Base-by-base conservation (phyloP, 2,888 invertebrate genomes). In the Ernsta delagoae region DNA sequence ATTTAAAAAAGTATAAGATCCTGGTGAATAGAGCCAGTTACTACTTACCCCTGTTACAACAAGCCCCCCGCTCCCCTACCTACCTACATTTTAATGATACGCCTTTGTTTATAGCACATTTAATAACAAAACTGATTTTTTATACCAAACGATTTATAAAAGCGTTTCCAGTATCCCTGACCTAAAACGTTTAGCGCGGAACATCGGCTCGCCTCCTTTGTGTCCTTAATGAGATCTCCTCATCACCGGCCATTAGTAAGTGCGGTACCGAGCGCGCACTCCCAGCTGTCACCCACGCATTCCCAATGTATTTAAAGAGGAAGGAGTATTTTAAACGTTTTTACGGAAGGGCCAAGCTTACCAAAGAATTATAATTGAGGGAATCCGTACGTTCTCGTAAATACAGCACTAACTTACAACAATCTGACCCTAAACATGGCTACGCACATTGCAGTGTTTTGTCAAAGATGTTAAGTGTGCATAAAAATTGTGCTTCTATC, bases 171-270 rank as follows among this genome's bases (percentile, higher is more conserved):
- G 59, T 34, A 34, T 11, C 41, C 41, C 34, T 59, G 60, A 54
- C 66, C 66, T 60, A 66, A 66, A 60, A 56, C 43, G 54, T 43
- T 67, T 67, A 61, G n/a, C 56, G 24, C 61, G 24, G 34, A 67
- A 67, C 67, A 67, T 45, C 45, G 67, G 61, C 60, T 41, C 50
- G 45, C 5, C 59, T 31, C 54, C 59, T 66, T 66, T 60, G 60
- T 66, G 59, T 31, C n/a, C 50, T 60, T 67, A 67, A 67, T 67
- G 67, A 67, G 67, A 62, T 57, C 68, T 68, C 62, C 39, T 62
- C 53, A 62, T 62, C 61, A 45, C 65, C 39, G 61, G n/a, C 56
- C 48, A 68, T 68, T 62, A 68, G 48, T 48, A 45, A 62, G 48
- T 48, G 54, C 36, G 60, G 43, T 48, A 41, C 12, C 60, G 43